Percentiles rank a stretch among this genome's conserved stretches.
phyloP scores from a whole-genome alignment of 2,888 invertebrate genomes.

The Eupithecia inturbata region DNA sequence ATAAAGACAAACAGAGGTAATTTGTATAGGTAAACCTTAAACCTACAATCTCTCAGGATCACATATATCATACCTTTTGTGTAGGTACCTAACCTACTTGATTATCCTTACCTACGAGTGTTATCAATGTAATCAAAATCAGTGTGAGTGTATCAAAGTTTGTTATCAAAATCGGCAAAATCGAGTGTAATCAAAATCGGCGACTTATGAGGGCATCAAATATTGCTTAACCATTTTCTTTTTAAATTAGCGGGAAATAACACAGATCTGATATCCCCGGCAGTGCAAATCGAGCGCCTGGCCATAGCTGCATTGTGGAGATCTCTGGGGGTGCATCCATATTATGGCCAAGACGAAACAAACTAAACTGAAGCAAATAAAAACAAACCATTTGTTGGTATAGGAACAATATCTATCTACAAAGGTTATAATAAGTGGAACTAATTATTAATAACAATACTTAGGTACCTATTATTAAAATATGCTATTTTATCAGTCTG shows the following conservation, averaged over 20 bases:
- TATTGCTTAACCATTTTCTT: not conserved
- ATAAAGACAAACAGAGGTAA: constrained; percentile 6
- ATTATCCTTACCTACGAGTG: too few species aligned
- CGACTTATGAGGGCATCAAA: too few species aligned
- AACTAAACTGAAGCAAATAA: not conserved
- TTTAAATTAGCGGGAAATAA: not conserved
- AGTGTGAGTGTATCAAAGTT: too few species aligned
- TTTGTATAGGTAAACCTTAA: not conserved
- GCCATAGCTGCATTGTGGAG: not conserved
- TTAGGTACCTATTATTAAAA: not conserved
- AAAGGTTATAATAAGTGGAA: not conserved
- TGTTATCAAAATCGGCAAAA: too few species aligned
- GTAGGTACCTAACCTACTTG: too few species aligned
- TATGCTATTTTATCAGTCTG: not conserved
- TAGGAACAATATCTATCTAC: not conserved
- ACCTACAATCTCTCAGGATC: not conserved
- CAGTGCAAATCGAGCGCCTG: not conserved
- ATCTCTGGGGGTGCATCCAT: not conserved
- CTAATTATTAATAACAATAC: not conserved
- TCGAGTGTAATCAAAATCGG: too few species aligned
- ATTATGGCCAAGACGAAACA: not conserved
- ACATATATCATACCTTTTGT: too few species aligned
- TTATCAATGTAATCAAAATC: too few species aligned
- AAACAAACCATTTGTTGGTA: not conserved
- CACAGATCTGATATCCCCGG: not conserved